Evolutionary conservation across 1,140 invertebrate species (phyloP), one percentile per base, ranked within the genome.

Genomic region (Drosophila nebulosa): DNA sequence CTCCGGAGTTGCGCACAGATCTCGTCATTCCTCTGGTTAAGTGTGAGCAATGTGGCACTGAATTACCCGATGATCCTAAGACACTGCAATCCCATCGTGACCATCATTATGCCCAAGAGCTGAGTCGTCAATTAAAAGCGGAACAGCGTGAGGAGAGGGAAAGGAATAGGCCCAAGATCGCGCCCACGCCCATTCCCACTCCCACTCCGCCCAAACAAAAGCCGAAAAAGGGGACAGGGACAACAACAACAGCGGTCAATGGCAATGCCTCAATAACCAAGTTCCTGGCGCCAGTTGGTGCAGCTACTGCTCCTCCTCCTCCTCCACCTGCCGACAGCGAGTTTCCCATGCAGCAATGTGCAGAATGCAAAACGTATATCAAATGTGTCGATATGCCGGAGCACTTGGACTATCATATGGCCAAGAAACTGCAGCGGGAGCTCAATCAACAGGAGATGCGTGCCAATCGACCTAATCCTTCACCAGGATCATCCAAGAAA

Each of bases 361-460:
- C 85, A 1, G 93, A 95, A 76, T 96, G 95, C 81, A 92, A 93
- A 63, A 93, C 93, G 77, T 92, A 91, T 74, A 92, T 96, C 30
- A 81, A 92, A 24, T 14, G 91, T n/a, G 91, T 92, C 4, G 94
- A 94, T 65, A 93, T 94, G 80, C 64, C 89, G 10, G 94, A 95
- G 77, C 95, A 96, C 89, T 90, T 92, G 61, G 95, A 96, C 91
- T 96, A 94, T 90, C 95, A 96, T 84, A 91, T 94, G 65, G 95
- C 95, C 3, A 94, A 94, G 78, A 93, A 93, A 77, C 79, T 96
- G 30, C 95, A 91, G 46, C 78, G 83, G 0, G 66, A 90, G 55
- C 57, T 90, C 0, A 90, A 90, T 42, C 77, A 88, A 26, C 64
- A 89, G 21, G 77, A 90, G 26, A 65, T 85, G 24, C 76, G 73